Base-by-base conservation (phyloP, 2,888 invertebrate species). In the Heliconius cydno region DNA sequence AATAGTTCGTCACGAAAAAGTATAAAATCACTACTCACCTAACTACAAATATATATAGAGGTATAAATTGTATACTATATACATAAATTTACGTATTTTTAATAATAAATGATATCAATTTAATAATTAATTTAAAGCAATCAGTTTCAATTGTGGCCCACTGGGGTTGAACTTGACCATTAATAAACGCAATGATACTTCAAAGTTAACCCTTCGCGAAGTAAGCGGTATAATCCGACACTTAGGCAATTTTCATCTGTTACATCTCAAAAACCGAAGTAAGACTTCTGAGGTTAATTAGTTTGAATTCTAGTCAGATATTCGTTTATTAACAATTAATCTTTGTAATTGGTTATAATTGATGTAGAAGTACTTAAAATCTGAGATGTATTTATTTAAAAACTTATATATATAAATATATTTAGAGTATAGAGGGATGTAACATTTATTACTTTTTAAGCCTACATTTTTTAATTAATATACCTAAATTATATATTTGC, bases 181-280 rank as follows among this genome's bases (percentile, higher is more conserved):
- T 94, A 92, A 94, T 93, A 94, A 95, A 94, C 93, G 93, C 90
- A 92, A 93, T 94, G 93, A 94, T 94, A 94, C 94, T 95, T 93
- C 93, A 94, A 92, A 94, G 90, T 94, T 93, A 93, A 94, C 94
- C 94, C 94, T 92, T 89, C 89, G 79, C 83, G 80, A 86, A 87
- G 92, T 91, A 91, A 92, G 91, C 88, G 91, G 86, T 90, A 91
- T 90, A 91, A 88, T 84, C 85, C 86, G 85, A 87, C 86, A 88
- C 87, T 89, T 87, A 6, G 88, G 86, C 85, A 78, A 77, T 79
- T 82, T 81, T 84, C 81, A 83, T 81, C 82, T 83, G 77, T 79
- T 38, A 74, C 38, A 78, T 78, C 68, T 78, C 68, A 74, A 74
- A 75, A 70, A 78, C 71, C 66, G 66, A 82, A 77, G 46, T 70